A percentile compares a stretch with the other conserved stretches of the same genome.
Evolutionary conservation across 1,140 invertebrate species (phyloP).

Genomic region (Bombus breviceps): DNA sequence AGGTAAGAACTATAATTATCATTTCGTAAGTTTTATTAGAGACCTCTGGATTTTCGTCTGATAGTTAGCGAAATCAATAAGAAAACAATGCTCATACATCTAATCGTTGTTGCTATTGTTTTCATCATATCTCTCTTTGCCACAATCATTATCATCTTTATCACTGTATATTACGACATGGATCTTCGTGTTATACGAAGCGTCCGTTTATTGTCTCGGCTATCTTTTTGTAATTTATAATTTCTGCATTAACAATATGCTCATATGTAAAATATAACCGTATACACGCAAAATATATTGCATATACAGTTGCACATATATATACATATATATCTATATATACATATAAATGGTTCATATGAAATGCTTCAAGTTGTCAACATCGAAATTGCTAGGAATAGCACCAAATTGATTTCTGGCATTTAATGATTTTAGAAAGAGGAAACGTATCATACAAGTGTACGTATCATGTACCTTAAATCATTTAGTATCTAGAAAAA

Average conservation of each 20-base stretch:
- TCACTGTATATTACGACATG: slow-evolving; percentile 48
- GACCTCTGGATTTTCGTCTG: slow-evolving; percentile 24
- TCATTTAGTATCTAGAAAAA: neutral
- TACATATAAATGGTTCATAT: neutral
- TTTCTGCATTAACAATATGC: slow-evolving; percentile 58
- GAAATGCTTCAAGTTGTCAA: neutral
- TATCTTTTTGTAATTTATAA: slow-evolving; percentile 53
- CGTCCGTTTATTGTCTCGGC: slow-evolving; percentile 48
- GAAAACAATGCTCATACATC: neutral
- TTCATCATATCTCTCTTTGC: slow-evolving; percentile 26
- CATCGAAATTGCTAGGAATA: neutral
- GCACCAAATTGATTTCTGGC: neutral
- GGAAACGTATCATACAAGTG: neutral
- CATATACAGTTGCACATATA: slow-evolving; percentile 77
- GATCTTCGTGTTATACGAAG: slow-evolving; percentile 41
- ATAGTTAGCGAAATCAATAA: neutral
- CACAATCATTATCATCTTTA: slow-evolving; percentile 44
- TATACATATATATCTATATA: slow-evolving; percentile 18
- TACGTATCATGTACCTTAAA: neutral
- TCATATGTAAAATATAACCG: slow-evolving; percentile 72
- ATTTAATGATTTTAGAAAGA: neutral
- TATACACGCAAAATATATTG: slow-evolving; percentile 74
- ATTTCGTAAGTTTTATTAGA: neutral
- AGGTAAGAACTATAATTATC: neutral
- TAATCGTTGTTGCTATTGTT: slow-evolving; percentile 21